Evolutionary conservation across 2,797 vertebrate genomes (phyloP), one percentile per base, ranked within the genome.

Genomic region (Notolabrus celidotus): DNA sequence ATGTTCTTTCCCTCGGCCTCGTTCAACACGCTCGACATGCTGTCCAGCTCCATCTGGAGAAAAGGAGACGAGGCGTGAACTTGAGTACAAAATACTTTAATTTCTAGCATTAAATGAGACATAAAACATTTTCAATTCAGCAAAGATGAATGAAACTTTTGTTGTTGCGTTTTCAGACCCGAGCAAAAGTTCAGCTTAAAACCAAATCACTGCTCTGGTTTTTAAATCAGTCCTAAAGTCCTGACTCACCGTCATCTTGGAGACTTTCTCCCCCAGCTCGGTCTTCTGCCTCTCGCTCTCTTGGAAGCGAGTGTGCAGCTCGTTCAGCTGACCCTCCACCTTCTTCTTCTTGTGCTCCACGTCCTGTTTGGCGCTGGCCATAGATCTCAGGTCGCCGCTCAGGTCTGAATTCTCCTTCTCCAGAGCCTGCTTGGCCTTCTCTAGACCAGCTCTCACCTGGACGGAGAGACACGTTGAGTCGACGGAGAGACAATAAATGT

Each of bases 261-360:
- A 94, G 67, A 96, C 94, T 64, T 94, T 94, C 73, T 99, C 97
- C 0, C 89, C 95, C 36, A 99, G 95, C 88, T 99, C 98, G 0
- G 92, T 90, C 69, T 93, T 95, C 77, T 94, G 91, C 7, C 94
- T 93, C 77, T 99, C 97, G 31, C 95, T 96, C 0, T 99, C 97
- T 0, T 87, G 92, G 65, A 93, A 96, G 75, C 96, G 96, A 0
- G 94, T 90, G 86, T 97, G 94, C 69, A 98, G 84, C 0, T 99
- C 97, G 45, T 94, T 93, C 67, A 99, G 74, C 80, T 98, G 97
- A 20, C 83, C 93, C 82, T 99, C 98, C 87, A 97, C 85, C 88
- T 97, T 98, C 92, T 98, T 99, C 92, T 95, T 98, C 89, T 96
- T 98, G 92, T 99, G 93, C 50, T 99, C 98, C 76, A 97, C 89